Percentiles rank a stretch among this genome's conserved stretches.
These are phyloP conservation scores for Cerceris ruficornis DNA, from an alignment of 2,888 invertebrate genomes.

Conservation along the genomic window DNA sequence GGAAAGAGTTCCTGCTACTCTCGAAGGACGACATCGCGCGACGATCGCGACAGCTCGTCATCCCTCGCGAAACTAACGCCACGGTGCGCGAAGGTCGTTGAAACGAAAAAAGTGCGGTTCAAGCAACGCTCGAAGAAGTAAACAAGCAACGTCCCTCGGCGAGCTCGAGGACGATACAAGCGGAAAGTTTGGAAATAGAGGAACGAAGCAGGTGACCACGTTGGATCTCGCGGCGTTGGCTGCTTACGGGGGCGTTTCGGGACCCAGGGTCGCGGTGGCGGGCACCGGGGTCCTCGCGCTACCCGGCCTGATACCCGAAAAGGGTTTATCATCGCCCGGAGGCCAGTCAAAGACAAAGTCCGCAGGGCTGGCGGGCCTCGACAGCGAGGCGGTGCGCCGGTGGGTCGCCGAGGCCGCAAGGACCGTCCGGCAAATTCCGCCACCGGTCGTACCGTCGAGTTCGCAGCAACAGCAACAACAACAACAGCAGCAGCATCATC, in stretches of 20 bases:
- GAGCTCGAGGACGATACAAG: neutral
- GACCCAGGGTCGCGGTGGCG: constrained; percentile 80
- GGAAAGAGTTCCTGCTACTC: neutral
- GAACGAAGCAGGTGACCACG: constrained; percentile 65
- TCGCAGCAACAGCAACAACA: constrained; percentile 68
- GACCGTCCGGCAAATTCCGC: constrained; percentile 80
- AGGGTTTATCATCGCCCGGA: constrained; percentile 77
- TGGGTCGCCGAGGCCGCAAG: constrained; percentile 85
- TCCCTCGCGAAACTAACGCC: no score
- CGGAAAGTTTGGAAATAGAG: constrained; percentile 10
- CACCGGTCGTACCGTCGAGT: constrained; percentile 72
- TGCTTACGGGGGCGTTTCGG: constrained; percentile 75
- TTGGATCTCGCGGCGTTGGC: constrained; percentile 78
- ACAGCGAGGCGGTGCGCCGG: constrained; percentile 84
- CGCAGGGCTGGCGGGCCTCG: constrained; percentile 85
- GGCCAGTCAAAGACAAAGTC: constrained; percentile 74
- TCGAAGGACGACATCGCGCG: no score
- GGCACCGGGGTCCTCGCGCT: constrained; percentile 80
- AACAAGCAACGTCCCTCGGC: neutral
- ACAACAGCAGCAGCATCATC: constrained; percentile 56
- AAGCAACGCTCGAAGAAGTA: neutral
- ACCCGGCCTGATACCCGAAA: constrained; percentile 79
- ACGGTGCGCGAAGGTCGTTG: no score
- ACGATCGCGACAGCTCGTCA: no score
- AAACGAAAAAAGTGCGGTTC: neutral